Base-by-base conservation (phyloP, 2,888 invertebrate genomes). In the Pterostichus niger region DNA sequence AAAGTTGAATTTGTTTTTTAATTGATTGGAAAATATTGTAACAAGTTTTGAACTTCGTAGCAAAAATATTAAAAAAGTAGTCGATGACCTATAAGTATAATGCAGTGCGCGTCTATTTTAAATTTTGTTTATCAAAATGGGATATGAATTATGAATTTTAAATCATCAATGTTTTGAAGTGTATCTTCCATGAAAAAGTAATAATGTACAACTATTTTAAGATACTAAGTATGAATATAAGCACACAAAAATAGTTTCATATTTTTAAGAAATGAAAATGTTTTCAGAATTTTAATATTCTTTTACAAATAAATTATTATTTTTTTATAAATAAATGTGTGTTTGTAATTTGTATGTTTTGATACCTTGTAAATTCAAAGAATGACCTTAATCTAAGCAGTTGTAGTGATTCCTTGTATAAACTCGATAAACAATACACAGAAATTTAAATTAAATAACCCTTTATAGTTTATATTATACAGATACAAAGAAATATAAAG, bases 71-170 rank as follows among this genome's bases (percentile, higher is more conserved):
- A 35, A 61, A 61, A 64, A 10, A 33, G 9, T 64, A 64, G 64
- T 64, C 64, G 64, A 64, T 71, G 68, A 71, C 68, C 68, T 44
- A 44, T 44, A 71, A 46, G 44, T 40, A 71, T 71, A 71, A 44
- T 44, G 15, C 44, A 44, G 9, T 17, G 15, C 68, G 7, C 7
- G 9, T 64, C 44, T 71, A 71, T 71, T 71, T 71, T 71, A 71
- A 71, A 71, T 40, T 33, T 64, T 71, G 68, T 71, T 71, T 71
- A 71, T 71, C 68, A 44, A n/a, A 71, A 64, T 33, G 64, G 31
- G 31, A 71, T 17, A 71, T 71, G 68, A 71, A 71, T 71, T 71
- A 71, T 71, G 68, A 71, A 71, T 71, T 71, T 71, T 71, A 71
- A 71, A 71, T 71, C 68, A 71, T 10, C 44, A 71, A 15, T 71